Evolutionary conservation across 64 coral and sea anemone genomes (phyloP).

Genomic region (Montipora foliosa): DNA sequence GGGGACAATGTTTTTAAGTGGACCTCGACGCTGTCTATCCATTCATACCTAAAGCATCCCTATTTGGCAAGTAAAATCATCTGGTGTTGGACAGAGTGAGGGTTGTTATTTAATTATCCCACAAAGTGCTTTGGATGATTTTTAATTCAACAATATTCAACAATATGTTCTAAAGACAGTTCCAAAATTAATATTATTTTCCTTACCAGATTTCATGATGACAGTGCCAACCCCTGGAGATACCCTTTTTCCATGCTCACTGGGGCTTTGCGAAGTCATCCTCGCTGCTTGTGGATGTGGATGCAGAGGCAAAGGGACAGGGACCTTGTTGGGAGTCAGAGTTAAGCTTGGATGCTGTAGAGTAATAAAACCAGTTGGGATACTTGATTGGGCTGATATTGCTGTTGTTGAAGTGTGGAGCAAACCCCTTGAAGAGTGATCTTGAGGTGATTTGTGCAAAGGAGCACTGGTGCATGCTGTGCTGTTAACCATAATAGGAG

Average conservation of each 20-base stretch:
- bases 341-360: constrained; percentile 8
- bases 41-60: too few species aligned
- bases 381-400: neutral
- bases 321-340: neutral
- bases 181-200: neutral
- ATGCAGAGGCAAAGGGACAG: neutral
- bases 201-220: neutral
- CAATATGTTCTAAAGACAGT: neutral
- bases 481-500: neutral
- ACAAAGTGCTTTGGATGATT: too few species aligned
- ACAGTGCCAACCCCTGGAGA: neutral
- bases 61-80: too few species aligned
- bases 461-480: neutral
- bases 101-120: too few species aligned
- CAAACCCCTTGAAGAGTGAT: neutral
- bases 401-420: neutral
- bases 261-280: neutral
- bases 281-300: neutral
- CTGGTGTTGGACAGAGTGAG: too few species aligned
- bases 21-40: too few species aligned
- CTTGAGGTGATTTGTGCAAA: neutral
- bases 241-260: neutral
- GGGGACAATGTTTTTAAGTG: too few species aligned
- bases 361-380: neutral
- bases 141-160: too few species aligned